These are phyloP conservation scores for Tichodroma muraria DNA, from an alignment of 2,113 vertebrate genomes.

Conservation along the genomic window DNA sequence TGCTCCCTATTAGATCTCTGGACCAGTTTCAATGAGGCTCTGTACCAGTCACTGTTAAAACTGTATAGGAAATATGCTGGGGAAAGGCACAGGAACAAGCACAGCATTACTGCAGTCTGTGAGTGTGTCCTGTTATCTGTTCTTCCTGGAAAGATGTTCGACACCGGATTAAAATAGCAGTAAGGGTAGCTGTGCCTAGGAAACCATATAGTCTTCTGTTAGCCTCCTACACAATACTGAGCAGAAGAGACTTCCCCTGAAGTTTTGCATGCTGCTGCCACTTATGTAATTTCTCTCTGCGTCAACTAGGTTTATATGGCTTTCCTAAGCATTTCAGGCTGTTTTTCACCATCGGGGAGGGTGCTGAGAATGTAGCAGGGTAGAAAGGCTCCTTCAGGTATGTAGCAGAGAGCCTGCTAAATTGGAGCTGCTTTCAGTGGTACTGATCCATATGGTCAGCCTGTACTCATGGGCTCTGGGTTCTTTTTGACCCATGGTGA, in stretches of 20 bases:
- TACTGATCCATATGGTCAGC: background rate
- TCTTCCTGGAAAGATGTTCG: slow-evolving; percentile 42
- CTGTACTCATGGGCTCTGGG: background rate
- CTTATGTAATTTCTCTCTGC: slow-evolving; percentile 43
- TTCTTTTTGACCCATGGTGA: background rate
- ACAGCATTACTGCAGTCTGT: background rate
- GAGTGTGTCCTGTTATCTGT: background rate
- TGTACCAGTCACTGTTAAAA: background rate
- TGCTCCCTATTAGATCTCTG: background rate
- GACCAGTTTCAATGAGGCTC: background rate
- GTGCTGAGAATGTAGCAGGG: background rate
- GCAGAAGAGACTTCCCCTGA: slow-evolving; percentile 52
- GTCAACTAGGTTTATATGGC: background rate
- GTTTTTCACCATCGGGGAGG: background rate
- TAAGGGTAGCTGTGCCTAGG: slow-evolving; percentile 30
- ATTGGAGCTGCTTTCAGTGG: background rate
- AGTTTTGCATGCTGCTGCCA: slow-evolving; percentile 32
- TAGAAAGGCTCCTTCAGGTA: background rate
- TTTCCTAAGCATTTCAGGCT: background rate
- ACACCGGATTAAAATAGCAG: slow-evolving; percentile 41
- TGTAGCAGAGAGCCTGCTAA: background rate
- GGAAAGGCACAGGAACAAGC: background rate
- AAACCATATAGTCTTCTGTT: slow-evolving; percentile 1
- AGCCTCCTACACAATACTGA: slow-evolving; percentile 28
- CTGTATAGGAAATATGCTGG: background rate